A percentile compares a stretch with the other conserved stretches of the same genome.
These are phyloP conservation scores for Erannis defoliaria DNA, from an alignment of 2,888 invertebrate species.

Conservation along the genomic window DNA sequence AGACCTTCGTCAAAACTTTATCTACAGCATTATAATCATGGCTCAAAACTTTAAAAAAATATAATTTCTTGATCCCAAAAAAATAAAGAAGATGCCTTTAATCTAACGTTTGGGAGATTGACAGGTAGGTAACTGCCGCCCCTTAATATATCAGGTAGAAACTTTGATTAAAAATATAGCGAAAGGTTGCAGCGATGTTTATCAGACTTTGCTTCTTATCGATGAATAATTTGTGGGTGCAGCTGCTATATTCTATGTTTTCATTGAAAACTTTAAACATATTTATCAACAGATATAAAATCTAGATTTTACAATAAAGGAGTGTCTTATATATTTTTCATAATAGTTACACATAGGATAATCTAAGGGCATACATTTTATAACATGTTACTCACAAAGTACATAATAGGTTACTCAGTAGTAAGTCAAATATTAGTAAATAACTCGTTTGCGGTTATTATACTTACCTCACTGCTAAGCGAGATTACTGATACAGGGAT, in stretches of 20 bases:
- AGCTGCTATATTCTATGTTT: conserved; percentile 25
- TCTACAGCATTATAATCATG: conserved; percentile 82
- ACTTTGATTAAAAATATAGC: conserved; percentile 85
- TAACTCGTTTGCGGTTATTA: no score
- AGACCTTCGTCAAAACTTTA: conserved; percentile 85
- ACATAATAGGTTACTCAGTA: no score
- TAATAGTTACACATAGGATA: no score
- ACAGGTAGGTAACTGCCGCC: conserved; percentile 80
- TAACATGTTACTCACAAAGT: no score
- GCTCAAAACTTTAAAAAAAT: conserved; percentile 52
- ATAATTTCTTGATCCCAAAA: conserved; percentile 84
- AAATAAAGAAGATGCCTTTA: conserved; percentile 83
- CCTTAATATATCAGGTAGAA: conserved; percentile 78
- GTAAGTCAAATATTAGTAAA: no score
- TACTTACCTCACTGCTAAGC: no score
- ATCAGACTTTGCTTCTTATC: conserved; percentile 60
- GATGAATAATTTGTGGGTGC: conserved; percentile 34
- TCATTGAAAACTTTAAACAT: no score
- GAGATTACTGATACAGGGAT: no score
- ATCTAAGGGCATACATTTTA: no score
- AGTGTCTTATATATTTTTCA: no score
- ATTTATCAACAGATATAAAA: no score
- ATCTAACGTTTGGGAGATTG: conserved; percentile 85
- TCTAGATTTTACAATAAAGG: no score
- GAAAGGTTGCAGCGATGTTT: conserved; percentile 64